phyloP scores from a whole-genome alignment of 2,113 vertebrate species.

The Murina feae region DNA sequence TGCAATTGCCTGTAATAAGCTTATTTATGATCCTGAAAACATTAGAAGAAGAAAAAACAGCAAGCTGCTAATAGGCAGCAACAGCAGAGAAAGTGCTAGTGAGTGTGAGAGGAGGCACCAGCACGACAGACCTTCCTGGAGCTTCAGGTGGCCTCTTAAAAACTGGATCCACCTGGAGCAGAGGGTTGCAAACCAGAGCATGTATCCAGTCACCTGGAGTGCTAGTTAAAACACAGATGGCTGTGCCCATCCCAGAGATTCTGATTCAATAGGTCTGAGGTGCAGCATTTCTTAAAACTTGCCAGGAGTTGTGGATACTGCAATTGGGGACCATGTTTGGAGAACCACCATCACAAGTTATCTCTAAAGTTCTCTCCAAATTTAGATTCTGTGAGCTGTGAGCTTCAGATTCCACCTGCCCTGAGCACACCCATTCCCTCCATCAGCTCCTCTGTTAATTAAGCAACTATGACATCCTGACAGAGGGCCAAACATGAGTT shows the following conservation, averaged over 20 bases:
- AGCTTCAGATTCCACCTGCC: background rate
- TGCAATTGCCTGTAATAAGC: slow-evolving; percentile 33
- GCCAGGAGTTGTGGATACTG: too few species aligned
- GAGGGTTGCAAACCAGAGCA: background rate
- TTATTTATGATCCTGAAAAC: slow-evolving; percentile 60
- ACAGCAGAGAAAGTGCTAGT: background rate
- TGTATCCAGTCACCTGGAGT: background rate
- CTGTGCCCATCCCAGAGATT: background rate
- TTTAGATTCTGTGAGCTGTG: background rate
- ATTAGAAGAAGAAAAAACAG: background rate
- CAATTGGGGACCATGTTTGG: background rate
- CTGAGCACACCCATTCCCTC: background rate
- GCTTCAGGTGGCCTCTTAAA: background rate
- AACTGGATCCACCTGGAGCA: background rate
- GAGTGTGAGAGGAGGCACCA: background rate
- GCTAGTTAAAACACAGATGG: background rate
- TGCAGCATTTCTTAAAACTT: background rate
- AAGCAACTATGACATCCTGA: background rate
- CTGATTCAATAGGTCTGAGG: background rate
- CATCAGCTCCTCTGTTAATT: background rate
- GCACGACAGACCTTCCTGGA: background rate
- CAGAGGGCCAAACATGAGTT: background rate
- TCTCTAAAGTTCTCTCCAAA: background rate
- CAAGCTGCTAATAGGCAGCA: background rate
- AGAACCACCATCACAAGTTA: background rate